A percentile compares a stretch with the other conserved stretches of the same genome.
Evolutionary conservation across 2,113 vertebrate species (phyloP).

Genomic region (Martes martes): DNA sequence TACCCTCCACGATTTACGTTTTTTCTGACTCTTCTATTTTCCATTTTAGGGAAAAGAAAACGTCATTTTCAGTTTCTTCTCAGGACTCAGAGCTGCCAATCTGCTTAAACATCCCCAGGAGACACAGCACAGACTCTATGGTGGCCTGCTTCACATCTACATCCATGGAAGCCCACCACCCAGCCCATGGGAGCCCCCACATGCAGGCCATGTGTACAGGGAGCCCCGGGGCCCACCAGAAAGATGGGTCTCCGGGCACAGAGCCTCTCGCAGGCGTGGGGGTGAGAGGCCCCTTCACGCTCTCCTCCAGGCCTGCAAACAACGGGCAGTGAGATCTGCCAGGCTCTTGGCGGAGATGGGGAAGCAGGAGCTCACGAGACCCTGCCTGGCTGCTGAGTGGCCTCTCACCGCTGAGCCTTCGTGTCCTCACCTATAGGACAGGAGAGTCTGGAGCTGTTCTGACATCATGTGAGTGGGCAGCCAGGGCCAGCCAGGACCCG

Average conservation of each 20-base stretch:
- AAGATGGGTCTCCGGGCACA: neutral
- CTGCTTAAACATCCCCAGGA: neutral
- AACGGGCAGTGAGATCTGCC: rapidly evolving
- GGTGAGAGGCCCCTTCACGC: neutral
- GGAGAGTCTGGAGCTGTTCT: neutral
- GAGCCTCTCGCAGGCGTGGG: rapidly evolving
- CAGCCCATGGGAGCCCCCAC: neutral
- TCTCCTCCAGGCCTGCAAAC: neutral
- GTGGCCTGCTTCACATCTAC: neutral
- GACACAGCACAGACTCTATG: neutral
- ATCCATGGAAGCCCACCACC: neutral
- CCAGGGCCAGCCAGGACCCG: too few relatives aligned
- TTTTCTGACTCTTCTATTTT: neutral
- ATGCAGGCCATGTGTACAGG: rapidly evolving
- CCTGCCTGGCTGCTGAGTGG: rapidly evolving
- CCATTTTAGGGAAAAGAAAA: neutral
- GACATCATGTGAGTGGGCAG: rapidly evolving
- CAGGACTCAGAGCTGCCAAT: neutral
- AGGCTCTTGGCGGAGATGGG: neutral
- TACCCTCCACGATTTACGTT: too few relatives aligned
- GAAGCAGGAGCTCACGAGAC: neutral
- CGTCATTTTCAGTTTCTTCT: neutral
- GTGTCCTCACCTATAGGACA: neutral
- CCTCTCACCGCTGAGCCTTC: neutral
- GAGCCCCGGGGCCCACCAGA: neutral